Evolutionary conservation across 2,888 invertebrate species (phyloP), one percentile per base, ranked within the genome.

Genomic region (Pammene fasciana): DNA sequence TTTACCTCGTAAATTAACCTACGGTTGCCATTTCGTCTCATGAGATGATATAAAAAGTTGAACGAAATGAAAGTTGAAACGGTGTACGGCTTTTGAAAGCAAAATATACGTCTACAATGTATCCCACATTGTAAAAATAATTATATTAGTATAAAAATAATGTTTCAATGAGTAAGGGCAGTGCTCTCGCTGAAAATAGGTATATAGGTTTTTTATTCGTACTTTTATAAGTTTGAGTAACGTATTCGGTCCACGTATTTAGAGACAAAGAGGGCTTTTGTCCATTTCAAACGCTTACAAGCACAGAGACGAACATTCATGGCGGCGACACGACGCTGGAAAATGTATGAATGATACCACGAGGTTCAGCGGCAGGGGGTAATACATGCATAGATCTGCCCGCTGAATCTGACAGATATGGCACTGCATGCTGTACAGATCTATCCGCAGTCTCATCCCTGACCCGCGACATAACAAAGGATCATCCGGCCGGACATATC

Each of bases 181-280:
- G n/a, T 46, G 59, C n/a, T 14, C 59, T 26, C 54, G 11, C 26
- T 13, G 54, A 54, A 34, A 11, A n/a, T 14, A 46, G 14, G 0
- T 18, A 52, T 5, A 7, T 26, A 2, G 34, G 7, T 10, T 7
- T 13, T 54, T n/a, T 18, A 43, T 36, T 16, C 14, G 13, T 60
- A 48, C 14, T 61, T 46, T 38, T 1, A 34, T 61, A 50, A n/a
- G 7, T 36, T 48, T 61, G 50, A 61, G 36, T 61, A 48, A 50
- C 61, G 48, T 61, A 16, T 38, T 34, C 43, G 4, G 52, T 46
- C 46, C 13, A 45, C 46, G 16, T 16, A 9, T 48, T n/a, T 18
- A 6, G 34, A 26, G 48, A 67, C 45, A 36, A 50, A 59, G 41
- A 41, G 5, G 41, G 16, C n/a, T 48, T 38, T 13, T n/a, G 34